These are phyloP conservation scores for Nemurella pictetii DNA, from an alignment of 2,888 invertebrate species.

Conservation along the genomic window DNA sequence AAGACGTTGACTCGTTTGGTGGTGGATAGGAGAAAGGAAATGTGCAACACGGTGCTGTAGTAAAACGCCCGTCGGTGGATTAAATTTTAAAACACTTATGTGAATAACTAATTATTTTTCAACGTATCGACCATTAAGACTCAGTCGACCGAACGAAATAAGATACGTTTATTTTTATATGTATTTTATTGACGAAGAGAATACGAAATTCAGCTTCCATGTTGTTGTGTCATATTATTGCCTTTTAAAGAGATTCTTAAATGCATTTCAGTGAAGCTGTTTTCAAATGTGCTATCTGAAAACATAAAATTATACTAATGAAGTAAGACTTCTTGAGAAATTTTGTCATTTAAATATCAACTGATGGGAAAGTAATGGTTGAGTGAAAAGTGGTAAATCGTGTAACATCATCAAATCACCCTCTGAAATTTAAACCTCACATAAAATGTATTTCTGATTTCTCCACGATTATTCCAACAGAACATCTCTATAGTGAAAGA, in stretches of 20 bases:
- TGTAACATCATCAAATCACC: not conserved
- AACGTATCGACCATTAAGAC: not conserved
- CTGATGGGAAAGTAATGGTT: not conserved
- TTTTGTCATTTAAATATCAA: not conserved
- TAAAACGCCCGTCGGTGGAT: not conserved
- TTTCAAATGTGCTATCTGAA: not conserved
- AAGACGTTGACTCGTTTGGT: not conserved
- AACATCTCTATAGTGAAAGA: not conserved
- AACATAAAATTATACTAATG: not conserved
- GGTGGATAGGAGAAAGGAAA: not conserved
- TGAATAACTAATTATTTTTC: not conserved
- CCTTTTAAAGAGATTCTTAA: not conserved
- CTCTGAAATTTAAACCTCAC: not conserved
- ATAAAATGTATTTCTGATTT: not conserved
- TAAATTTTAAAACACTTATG: not conserved
- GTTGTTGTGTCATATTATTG: not conserved
- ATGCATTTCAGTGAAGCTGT: not conserved
- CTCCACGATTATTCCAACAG: not conserved
- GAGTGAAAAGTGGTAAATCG: not conserved
- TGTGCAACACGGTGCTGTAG: not conserved
- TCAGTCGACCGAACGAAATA: not conserved
- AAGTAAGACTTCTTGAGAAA: not conserved
- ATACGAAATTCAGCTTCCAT: not conserved
- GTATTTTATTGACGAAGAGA: not conserved
- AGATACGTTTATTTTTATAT: not conserved